A percentile compares a stretch with the other conserved stretches of the same genome.
Evolutionary conservation across 2,797 vertebrate genomes (phyloP).

Genomic region (Acrocephalus scirpaceus): DNA sequence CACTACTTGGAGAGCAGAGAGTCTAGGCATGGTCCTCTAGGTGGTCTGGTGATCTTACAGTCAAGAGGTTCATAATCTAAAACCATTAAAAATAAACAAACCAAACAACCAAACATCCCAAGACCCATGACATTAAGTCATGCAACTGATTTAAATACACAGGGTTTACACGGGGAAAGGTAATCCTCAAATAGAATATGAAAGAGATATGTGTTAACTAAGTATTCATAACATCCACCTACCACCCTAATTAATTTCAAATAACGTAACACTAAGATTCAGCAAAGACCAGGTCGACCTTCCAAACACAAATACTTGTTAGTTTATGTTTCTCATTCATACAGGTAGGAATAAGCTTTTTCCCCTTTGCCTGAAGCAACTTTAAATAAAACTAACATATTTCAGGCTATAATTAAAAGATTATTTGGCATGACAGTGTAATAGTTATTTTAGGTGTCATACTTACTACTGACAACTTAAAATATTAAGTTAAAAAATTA

Average conservation of each 20-base stretch:
- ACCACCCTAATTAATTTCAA: not conserved
- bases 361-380: not conserved
- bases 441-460: not conserved
- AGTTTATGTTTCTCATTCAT: not conserved
- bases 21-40: not conserved
- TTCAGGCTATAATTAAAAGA: not conserved
- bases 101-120: not conserved
- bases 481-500: not conserved
- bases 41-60: not conserved
- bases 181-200: not conserved
- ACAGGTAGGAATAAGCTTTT: not conserved
- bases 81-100: not conserved
- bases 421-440: not conserved
- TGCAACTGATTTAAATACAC: not conserved
- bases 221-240: not conserved
- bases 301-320: not conserved
- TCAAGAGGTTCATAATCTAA: not conserved
- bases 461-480: not conserved
- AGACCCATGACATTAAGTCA: not conserved
- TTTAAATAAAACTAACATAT: not conserved
- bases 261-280: not conserved
- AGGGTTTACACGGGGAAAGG: not conserved
- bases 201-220: not conserved
- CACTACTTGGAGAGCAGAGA: not conserved
- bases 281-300: not conserved